phyloP scores from a whole-genome alignment of 2,888 invertebrate species.

The Dicycla oo region DNA sequence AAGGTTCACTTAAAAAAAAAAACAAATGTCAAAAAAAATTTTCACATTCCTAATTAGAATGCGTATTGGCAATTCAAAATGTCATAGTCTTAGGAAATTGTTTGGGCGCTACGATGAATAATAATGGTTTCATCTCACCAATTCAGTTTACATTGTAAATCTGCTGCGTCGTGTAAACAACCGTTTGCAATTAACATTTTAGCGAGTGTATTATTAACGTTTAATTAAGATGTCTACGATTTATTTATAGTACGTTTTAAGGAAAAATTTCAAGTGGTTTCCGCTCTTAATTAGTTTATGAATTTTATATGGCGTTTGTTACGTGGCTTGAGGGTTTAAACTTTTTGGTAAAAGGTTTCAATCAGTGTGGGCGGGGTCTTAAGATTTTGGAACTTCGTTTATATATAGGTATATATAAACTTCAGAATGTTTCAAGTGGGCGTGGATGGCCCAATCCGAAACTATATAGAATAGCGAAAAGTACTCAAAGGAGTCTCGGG shows the following conservation, averaged over 20 bases:
- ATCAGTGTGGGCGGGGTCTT: background rate
- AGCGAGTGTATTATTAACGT: conserved; percentile 66
- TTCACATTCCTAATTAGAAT: conserved; percentile 28
- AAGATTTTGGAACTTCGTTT: conserved; percentile 19
- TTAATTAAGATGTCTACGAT: conserved; percentile 62
- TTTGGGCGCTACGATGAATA: conserved; percentile 67
- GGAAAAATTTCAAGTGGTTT: conserved; percentile 41
- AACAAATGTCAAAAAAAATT: background rate
- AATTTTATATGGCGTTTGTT: conserved; percentile 50
- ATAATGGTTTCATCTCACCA: conserved; percentile 67
- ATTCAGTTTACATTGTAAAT: conserved; percentile 73
- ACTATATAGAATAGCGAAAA: too few relatives aligned
- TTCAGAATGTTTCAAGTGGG: too few relatives aligned
- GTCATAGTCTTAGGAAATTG: conserved; percentile 56
- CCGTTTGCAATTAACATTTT: conserved; percentile 72
- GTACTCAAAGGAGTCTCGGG: too few relatives aligned
- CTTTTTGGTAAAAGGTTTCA: conserved; percentile 26
- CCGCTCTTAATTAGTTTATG: conserved; percentile 53
- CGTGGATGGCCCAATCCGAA: too few relatives aligned
- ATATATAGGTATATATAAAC: too few relatives aligned
- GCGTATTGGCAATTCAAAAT: conserved; percentile 57
- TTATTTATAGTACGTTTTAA: conserved; percentile 46
- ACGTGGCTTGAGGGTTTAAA: conserved; percentile 18
- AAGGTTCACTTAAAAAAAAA: background rate
- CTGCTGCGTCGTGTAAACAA: conserved; percentile 68